phyloP scores from a whole-genome alignment of 2,113 vertebrate species.

The Odobenus rosmarus region DNA sequence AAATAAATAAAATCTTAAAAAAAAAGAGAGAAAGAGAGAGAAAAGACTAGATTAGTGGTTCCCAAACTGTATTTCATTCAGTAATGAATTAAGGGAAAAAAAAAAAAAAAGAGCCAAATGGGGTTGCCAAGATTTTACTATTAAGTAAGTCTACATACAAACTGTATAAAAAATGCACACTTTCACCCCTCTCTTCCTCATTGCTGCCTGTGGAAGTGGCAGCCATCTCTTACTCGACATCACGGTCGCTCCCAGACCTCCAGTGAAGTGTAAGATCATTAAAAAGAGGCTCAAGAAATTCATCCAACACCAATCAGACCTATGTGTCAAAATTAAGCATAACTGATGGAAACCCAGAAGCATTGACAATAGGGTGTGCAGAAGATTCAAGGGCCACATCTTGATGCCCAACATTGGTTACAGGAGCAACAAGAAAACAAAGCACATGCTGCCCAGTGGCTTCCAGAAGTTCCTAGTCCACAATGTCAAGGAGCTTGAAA shows the following conservation, averaged over 20 bases:
- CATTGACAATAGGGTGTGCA: not conserved
- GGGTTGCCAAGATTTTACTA: not conserved
- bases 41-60: not conserved
- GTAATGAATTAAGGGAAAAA: conserved; percentile 4
- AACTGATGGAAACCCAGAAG: not conserved
- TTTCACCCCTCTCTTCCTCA: not conserved
- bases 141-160: conserved; percentile 3
- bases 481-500: not conserved
- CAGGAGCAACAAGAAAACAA: not conserved
- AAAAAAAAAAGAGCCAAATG: not conserved
- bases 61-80: not conserved
- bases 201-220: not conserved
- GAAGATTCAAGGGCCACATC: not conserved
- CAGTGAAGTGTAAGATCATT: not conserved
- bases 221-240: not conserved
- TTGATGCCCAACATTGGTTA: not conserved
- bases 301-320: not conserved
- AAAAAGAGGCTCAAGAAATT: not conserved
- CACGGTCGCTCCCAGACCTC: not conserved
- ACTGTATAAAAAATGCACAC: not conserved
- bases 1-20: not conserved
- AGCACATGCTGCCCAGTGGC: not conserved
- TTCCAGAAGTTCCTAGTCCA: not conserved
- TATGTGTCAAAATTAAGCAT: not conserved
- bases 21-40: not conserved